A percentile compares a stretch with the other conserved stretches of the same genome.
These are phyloP conservation scores for Polyodon spathula DNA, from an alignment of 2,113 vertebrate genomes.

Conservation along the genomic window DNA sequence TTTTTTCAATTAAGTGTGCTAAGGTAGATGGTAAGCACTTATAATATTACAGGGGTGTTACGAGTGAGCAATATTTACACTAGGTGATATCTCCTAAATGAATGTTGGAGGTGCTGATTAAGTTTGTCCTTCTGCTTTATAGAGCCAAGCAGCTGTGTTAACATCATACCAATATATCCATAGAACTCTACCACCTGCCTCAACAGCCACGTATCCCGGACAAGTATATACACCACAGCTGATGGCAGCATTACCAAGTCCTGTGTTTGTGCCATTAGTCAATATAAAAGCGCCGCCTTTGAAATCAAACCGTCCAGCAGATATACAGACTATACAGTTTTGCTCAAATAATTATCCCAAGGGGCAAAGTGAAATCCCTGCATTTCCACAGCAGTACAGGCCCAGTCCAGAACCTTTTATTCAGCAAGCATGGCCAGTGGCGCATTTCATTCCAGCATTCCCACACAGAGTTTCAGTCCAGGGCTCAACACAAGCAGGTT, in stretches of 20 bases:
- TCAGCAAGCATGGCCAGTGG: too few relatives aligned
- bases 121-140: not conserved
- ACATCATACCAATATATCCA: not conserved
- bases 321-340: not conserved
- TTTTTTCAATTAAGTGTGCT: too few relatives aligned
- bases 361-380: not conserved
- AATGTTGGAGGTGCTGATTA: not conserved
- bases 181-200: not conserved
- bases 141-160: not conserved
- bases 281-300: not conserved
- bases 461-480: too few relatives aligned
- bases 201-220: not conserved
- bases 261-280: not conserved
- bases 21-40: too few relatives aligned
- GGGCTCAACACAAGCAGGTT: too few relatives aligned
- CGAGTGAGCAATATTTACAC: too few relatives aligned
- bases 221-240: not conserved
- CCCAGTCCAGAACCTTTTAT: too few relatives aligned
- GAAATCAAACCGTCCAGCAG: not conserved
- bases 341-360: not conserved
- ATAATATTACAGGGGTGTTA: too few relatives aligned
- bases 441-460: too few relatives aligned
- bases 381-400: too few relatives aligned
- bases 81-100: not conserved
- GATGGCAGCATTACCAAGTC: not conserved